phyloP scores from a whole-genome alignment of 2,888 invertebrate species.

The Cactoblastis cactorum region DNA sequence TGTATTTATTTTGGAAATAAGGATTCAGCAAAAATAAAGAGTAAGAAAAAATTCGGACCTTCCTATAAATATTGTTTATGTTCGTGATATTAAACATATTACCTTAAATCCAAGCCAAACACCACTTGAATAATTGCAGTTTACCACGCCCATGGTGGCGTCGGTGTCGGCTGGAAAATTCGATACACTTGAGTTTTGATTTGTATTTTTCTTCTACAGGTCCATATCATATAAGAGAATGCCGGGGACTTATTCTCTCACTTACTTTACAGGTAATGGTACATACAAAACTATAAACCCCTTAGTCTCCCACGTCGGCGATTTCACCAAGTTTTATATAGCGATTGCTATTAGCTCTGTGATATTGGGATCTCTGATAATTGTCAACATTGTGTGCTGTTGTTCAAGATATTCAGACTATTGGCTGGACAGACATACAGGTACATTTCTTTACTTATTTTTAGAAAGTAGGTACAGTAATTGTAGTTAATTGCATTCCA shows the following conservation, averaged over 20 bases:
- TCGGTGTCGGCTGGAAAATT: conserved; percentile 9
- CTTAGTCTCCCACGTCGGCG: conserved; percentile 71
- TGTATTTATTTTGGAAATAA: too few relatives aligned
- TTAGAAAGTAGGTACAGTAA: too few relatives aligned
- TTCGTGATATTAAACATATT: neutral
- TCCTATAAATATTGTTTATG: too few relatives aligned
- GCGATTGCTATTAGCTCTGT: conserved; percentile 88
- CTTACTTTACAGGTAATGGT: conserved; percentile 67
- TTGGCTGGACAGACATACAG: conserved; percentile 91
- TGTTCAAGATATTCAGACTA: conserved; percentile 89
- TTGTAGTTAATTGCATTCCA: too few relatives aligned
- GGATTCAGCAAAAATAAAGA: too few relatives aligned
- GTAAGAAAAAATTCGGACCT: too few relatives aligned
- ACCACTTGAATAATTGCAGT: too few relatives aligned
- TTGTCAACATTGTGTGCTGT: conserved; percentile 88
- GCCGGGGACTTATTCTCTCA: conserved; percentile 62
- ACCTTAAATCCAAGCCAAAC: neutral
- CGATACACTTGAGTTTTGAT: conserved; percentile 26
- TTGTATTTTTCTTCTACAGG: conserved; percentile 62
- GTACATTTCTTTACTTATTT: too few relatives aligned
- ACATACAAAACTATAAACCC: conserved; percentile 60
- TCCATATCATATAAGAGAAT: conserved; percentile 49
- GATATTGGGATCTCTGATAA: conserved; percentile 83
- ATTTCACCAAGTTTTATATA: conserved; percentile 92
- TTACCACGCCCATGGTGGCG: conserved; percentile 10